Evolutionary conservation across 1,140 invertebrate species (phyloP), one percentile per base, ranked within the genome.

Genomic region (Palaemon carinicauda): DNA sequence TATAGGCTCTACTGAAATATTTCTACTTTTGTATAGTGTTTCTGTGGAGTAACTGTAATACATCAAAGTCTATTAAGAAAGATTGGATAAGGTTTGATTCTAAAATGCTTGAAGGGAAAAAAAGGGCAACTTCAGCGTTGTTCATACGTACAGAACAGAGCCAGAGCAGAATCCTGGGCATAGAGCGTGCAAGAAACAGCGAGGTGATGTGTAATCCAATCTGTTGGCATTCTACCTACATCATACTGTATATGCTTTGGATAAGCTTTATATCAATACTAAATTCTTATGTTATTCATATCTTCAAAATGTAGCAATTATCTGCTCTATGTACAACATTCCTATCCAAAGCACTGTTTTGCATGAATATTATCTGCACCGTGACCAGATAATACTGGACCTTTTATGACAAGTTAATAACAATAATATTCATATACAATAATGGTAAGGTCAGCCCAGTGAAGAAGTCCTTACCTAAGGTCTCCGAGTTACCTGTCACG

Each of bases 131-230:
- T 86, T 86, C 56, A 86, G 84, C 78, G 84, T 80, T 86, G 84
- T 86, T 86, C 84, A 87, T 87, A 87, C 85, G 85, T 87, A 87
- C 85, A 87, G 85, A 87, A 82, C 85, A 87, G 85, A 87, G 85
- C 79, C 85, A 87, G 85, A 82, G 85, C 85, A 87, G 85, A 87
- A 87, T 87, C 85, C 85, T 81, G 81, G 85, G 69, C 85, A 87
- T 87, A 87, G 80, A 87, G 85, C 85, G 85, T 87, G 85, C 85
- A 87, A 87, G 85, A 87, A 87, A 87, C 85, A 87, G 85, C 80
- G 85, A 87, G 80, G 80, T 81, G 80, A 87, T 81, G 80, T 81
- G 85, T 85, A 80, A 81, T 82, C 79, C 79, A 87, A 60, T 78
- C 78, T 86, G 75, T 86, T 85, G 75, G 78, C 60, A 80, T 51